A percentile compares a stretch with the other conserved stretches of the same genome.
Evolutionary conservation across 1,140 invertebrate genomes (phyloP).

Genomic region (Geopemphigus sp.): DNA sequence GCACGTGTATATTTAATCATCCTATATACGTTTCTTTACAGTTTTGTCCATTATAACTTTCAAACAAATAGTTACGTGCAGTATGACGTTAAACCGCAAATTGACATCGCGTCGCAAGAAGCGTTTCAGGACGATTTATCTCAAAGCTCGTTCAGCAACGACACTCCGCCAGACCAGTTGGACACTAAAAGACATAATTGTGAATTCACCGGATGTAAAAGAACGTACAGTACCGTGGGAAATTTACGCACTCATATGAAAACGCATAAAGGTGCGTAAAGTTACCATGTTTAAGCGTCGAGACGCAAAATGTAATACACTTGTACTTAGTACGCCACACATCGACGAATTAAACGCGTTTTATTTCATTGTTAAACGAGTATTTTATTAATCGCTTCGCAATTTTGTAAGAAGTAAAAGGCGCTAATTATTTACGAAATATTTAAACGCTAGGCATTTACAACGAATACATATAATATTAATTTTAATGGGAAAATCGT

Average conservation of each 20-base stretch:
- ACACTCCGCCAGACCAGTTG: constrained; percentile 63
- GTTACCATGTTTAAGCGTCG: too few relatives aligned
- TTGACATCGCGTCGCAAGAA: constrained; percentile 21
- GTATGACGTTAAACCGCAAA: constrained; percentile 18
- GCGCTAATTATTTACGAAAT: too few relatives aligned
- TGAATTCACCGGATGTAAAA: constrained; percentile 82
- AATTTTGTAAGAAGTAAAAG: too few relatives aligned
- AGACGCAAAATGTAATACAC: too few relatives aligned
- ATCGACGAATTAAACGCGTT: too few relatives aligned
- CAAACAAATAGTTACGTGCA: constrained; percentile 29
- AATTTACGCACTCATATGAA: constrained; percentile 94
- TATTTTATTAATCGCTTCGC: too few relatives aligned
- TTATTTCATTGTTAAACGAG: too few relatives aligned
- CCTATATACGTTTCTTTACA: background rate
- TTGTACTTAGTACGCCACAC: too few relatives aligned
- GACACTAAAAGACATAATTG: constrained; percentile 75
- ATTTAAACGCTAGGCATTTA: too few relatives aligned
- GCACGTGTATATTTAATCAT: background rate
- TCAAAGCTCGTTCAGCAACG: constrained; percentile 54
- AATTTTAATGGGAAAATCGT: too few relatives aligned
- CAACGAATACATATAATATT: too few relatives aligned
- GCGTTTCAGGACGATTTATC: constrained; percentile 36
- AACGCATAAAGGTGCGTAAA: constrained; percentile 81
- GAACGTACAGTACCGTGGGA: constrained; percentile 90
- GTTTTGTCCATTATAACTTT: constrained; percentile 36